These are phyloP conservation scores for Melanotaenia duboulayi DNA, from an alignment of 2,113 vertebrate genomes.

Conservation along the genomic window DNA sequence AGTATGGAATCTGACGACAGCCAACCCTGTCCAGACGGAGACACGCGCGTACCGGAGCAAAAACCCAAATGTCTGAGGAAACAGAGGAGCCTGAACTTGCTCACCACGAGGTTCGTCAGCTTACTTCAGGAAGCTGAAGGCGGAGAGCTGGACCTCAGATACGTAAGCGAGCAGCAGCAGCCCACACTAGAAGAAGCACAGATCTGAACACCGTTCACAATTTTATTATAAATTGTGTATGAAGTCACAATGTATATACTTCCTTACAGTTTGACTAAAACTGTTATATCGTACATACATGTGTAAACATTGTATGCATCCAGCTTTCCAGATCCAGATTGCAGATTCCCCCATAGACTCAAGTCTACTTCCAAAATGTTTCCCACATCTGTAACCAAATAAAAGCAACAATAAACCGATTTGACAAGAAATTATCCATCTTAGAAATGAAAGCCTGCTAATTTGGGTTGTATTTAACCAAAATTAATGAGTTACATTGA, in stretches of 20 bases:
- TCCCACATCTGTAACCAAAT: not conserved
- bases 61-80: conserved; percentile 12
- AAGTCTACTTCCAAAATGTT: not conserved
- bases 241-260: not conserved
- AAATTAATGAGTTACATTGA: not conserved
- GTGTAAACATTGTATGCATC: not conserved
- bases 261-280: not conserved
- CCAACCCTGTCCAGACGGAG: conserved; percentile 34
- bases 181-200: not conserved
- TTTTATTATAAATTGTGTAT: not conserved
- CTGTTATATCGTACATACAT: too few species aligned
- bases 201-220: not conserved
- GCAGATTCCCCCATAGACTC: not conserved
- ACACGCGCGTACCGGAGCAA: conserved; percentile 16
- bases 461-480: not conserved
- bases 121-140: conserved; percentile 91
- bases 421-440: too few species aligned
- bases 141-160: conserved; percentile 91
- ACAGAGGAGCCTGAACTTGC: conserved; percentile 87
- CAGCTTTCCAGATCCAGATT: too few species aligned
- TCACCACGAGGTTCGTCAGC: conserved; percentile 90
- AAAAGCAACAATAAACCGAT: too few species aligned
- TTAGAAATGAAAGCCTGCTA: not conserved
- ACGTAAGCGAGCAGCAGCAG: conserved; percentile 71
- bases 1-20: conserved; percentile 57